phyloP scores from a whole-genome alignment of 2,888 invertebrate species.

The Fragum fragum region DNA sequence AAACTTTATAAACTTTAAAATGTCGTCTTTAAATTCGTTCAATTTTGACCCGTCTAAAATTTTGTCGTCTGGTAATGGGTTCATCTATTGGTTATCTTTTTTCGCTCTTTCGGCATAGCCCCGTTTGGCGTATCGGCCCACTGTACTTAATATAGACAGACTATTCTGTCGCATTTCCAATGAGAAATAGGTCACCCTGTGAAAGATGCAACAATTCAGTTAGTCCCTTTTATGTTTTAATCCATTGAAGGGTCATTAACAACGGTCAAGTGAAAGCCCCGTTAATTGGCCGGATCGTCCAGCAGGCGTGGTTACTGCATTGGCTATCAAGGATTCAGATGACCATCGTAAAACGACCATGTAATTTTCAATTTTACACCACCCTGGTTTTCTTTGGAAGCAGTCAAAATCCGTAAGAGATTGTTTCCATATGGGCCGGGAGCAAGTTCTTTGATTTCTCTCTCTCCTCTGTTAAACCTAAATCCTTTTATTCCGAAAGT shows the following conservation, averaged over 20 bases:
- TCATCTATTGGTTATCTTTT: too few relatives aligned
- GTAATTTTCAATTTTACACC: slow-evolving; percentile 65
- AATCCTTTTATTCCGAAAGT: too few relatives aligned
- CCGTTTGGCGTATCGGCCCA: too few relatives aligned
- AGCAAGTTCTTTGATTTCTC: slow-evolving; percentile 16
- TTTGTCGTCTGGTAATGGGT: too few relatives aligned
- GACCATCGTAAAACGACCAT: slow-evolving; percentile 41
- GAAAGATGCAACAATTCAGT: slow-evolving; percentile 7
- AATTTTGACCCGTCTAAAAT: too few relatives aligned
- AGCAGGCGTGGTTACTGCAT: slow-evolving; percentile 14
- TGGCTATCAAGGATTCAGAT: slow-evolving; percentile 21
- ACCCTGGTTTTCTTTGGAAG: slow-evolving; percentile 15
- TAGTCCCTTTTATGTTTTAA: slow-evolving; percentile 28
- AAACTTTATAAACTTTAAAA: too few relatives aligned
- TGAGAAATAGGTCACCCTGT: not conserved
- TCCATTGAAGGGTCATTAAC: slow-evolving; percentile 26
- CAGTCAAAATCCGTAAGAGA: slow-evolving; percentile 8
- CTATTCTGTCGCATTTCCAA: too few relatives aligned
- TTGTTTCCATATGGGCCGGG: slow-evolving; percentile 23
- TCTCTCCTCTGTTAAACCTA: too few relatives aligned
- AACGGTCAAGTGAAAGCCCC: slow-evolving; percentile 14
- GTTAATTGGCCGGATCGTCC: slow-evolving; percentile 44
- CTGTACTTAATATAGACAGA: too few relatives aligned
- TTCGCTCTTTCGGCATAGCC: too few relatives aligned
- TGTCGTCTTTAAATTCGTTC: too few relatives aligned